Conservation (phyloP, 2,888 invertebrate genomes). For the Lasioglossum pauxillum region DNA sequence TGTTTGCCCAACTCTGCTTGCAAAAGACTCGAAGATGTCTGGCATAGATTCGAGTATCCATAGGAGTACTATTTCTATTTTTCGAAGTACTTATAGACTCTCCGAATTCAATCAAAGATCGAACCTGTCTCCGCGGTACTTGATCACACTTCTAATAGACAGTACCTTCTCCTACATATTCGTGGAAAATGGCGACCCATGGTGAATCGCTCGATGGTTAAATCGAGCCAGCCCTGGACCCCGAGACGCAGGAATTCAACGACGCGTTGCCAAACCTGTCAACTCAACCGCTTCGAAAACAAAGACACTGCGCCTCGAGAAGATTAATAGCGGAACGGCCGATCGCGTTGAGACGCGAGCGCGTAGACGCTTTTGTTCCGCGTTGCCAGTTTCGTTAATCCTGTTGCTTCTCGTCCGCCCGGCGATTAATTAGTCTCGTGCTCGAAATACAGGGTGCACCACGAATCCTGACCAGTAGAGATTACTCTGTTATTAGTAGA, state of each 20-base stretch:
- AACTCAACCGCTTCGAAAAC: background rate
- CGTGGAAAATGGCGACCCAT: background rate
- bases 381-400: constrained; percentile 25
- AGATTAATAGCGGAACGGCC: constrained; percentile 45
- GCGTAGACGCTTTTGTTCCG: constrained; percentile 49
- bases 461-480: too few species aligned
- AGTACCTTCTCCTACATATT: too few species aligned
- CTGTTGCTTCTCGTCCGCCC: background rate
- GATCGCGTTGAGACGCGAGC: constrained; percentile 36
- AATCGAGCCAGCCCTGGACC: background rate
- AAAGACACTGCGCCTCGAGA: background rate
- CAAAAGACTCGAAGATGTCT: too few species aligned
- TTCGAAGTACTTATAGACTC: too few species aligned
- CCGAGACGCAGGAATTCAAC: background rate
- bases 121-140: too few species aligned
- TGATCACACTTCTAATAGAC: too few species aligned
- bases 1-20: too few species aligned
- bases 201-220: background rate
- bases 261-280: constrained; percentile 21
- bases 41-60: too few species aligned
- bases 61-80: too few species aligned
- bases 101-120: too few species aligned
- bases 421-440: constrained; percentile 36
- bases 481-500: too few species aligned
- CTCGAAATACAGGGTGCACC: background rate